Evolutionary conservation across 1,140 invertebrate genomes (phyloP).

Genomic region (Drosophila ironensis): DNA sequence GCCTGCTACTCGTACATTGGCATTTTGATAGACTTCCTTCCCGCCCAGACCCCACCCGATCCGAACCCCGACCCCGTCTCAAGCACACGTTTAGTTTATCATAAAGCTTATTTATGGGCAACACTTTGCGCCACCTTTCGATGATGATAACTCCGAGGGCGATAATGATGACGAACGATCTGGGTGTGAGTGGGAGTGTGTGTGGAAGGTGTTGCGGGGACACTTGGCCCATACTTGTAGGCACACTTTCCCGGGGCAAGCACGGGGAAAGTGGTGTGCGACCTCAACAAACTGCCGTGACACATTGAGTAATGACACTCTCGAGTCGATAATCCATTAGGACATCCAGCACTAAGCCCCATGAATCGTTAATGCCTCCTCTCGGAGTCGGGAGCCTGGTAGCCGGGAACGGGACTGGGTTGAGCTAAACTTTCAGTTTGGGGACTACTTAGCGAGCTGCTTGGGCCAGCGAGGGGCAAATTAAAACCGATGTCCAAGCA

Average conservation of each 20-base stretch:
- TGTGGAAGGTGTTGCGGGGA: background rate
- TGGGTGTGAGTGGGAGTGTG: no score
- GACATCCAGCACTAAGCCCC: conserved; percentile 30
- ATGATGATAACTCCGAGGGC: conserved; percentile 12
- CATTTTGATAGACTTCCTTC: conserved; percentile 49
- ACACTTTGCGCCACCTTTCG: conserved; percentile 44
- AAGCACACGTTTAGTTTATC: conserved; percentile 66
- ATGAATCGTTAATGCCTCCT: conserved; percentile 47
- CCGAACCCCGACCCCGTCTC: background rate
- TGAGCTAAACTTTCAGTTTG: background rate
- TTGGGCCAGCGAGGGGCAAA: background rate
- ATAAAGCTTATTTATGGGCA: conserved; percentile 57
- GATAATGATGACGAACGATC: conserved; percentile 26
- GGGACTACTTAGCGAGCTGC: no score
- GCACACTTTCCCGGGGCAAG: background rate
- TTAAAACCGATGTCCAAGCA: background rate
- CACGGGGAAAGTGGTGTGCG: background rate
- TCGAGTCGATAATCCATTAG: conserved; percentile 57
- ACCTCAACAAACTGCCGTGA: conserved; percentile 32
- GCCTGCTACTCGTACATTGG: no score
- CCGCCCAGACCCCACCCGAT: no score
- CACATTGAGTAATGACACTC: conserved; percentile 69
- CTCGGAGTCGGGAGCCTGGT: background rate
- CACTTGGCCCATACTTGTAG: no score
- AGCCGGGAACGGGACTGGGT: background rate